Conservation (phyloP, 2,888 invertebrate genomes). For the Stenurella melanura region DNA sequence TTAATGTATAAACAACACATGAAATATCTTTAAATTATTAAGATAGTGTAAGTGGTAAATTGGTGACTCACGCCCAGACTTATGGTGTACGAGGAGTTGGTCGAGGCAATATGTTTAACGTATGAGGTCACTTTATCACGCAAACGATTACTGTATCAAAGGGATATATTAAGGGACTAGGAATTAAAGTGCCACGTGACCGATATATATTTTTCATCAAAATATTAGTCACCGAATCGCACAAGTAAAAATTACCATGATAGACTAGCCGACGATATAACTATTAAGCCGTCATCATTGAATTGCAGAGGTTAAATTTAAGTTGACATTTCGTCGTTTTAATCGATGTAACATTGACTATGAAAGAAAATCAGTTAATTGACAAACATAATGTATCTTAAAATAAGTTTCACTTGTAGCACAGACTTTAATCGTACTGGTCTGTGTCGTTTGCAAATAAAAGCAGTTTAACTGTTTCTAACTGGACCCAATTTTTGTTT, state of each 20-base stretch:
- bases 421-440: neutral
- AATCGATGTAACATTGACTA: slow-evolving; percentile 31
- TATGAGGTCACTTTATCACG: slow-evolving; percentile 45
- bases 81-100: slow-evolving; percentile 28
- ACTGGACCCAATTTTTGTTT: neutral
- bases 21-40: slow-evolving; percentile 34
- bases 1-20: slow-evolving; percentile 30
- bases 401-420: slow-evolving; percentile 2
- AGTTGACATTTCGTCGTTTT: slow-evolving; percentile 32
- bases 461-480: neutral
- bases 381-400: slow-evolving; percentile 3
- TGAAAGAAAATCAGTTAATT: slow-evolving; percentile 13
- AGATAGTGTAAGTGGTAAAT: slow-evolving; percentile 36
- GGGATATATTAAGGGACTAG: slow-evolving; percentile 19
- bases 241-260: slow-evolving; percentile 22
- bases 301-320: slow-evolving; percentile 37
- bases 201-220: slow-evolving; percentile 36
- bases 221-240: slow-evolving; percentile 29
- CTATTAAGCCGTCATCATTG: slow-evolving; percentile 16
- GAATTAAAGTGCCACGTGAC: slow-evolving; percentile 21
- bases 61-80: slow-evolving; percentile 40
- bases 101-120: slow-evolving; percentile 37
- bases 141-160: slow-evolving; percentile 28
- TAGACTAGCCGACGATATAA: slow-evolving; percentile 25
- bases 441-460: neutral